phyloP scores from a whole-genome alignment of 92 coral and sea anemone genomes.

The Heliopora coerulea region DNA sequence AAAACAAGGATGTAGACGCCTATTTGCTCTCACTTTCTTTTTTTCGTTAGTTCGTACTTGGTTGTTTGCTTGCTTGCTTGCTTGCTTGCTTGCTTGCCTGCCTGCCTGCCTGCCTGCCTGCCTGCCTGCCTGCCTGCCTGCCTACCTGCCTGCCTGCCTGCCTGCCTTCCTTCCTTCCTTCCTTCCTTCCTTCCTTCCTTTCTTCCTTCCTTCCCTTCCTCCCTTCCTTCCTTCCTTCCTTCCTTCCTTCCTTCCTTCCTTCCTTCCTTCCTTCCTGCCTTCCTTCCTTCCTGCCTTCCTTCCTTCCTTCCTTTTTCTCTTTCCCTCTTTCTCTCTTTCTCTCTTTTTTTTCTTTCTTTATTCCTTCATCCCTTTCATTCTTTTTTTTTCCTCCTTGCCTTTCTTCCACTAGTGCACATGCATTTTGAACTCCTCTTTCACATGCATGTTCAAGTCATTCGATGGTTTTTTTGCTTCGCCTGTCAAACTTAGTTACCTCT shows the following conservation, averaged over 20 bases:
- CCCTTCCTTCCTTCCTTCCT: constrained; percentile 10
- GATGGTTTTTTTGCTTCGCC: too few relatives aligned
- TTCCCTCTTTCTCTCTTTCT: neutral
- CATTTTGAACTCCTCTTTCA: neutral
- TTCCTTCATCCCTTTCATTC: neutral
- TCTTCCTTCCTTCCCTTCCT: constrained; percentile 13
- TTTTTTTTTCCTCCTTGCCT: neutral
- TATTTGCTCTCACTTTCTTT: too few relatives aligned
- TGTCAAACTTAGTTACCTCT: too few relatives aligned
- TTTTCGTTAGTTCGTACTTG: too few relatives aligned
- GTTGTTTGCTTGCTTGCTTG: too few relatives aligned
- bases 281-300: constrained; percentile 13
- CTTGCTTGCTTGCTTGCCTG: too few relatives aligned
- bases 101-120: too few relatives aligned
- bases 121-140: too few relatives aligned
- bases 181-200: constrained; percentile 23
- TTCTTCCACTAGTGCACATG: neutral
- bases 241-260: constrained; percentile 10
- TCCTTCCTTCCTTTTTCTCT: constrained; percentile 7
- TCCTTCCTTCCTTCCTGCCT: constrained; percentile 11
- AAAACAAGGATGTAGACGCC: too few relatives aligned
- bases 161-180: constrained; percentile 12
- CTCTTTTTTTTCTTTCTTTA: neutral
- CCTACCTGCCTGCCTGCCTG: neutral
- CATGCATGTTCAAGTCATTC: neutral